phyloP scores from a whole-genome alignment of 1,140 invertebrate species.

The Papilio machaon region DNA sequence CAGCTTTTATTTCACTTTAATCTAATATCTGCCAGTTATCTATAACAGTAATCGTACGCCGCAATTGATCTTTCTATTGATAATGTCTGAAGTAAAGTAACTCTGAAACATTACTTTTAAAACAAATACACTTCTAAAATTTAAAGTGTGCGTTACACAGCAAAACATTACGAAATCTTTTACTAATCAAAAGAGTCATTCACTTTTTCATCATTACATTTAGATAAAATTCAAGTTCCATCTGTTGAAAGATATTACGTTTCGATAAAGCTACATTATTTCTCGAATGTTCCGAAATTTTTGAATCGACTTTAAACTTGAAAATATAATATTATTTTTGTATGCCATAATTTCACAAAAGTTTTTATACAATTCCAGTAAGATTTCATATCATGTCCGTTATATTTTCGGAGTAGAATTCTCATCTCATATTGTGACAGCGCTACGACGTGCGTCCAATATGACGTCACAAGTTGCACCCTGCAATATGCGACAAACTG shows the following conservation, averaged over 20 bases:
- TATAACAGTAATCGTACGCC: neutral
- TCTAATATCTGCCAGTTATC: neutral
- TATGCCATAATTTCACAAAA: neutral
- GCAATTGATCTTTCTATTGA: neutral
- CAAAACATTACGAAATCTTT: too few species aligned
- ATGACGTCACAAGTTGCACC: neutral
- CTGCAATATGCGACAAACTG: neutral
- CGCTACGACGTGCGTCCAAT: neutral
- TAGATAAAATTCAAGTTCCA: too few species aligned
- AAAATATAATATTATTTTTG: neutral
- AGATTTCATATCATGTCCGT: constrained; percentile 7
- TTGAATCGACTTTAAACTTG: neutral
- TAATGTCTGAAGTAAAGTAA: neutral
- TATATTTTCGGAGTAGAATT: constrained; percentile 10
- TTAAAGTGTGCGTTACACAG: neutral
- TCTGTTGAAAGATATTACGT: too few species aligned
- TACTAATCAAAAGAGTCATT: too few species aligned
- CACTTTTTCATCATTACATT: too few species aligned
- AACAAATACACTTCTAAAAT: neutral
- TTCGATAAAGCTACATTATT: neutral
- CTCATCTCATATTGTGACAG: constrained; percentile 3
- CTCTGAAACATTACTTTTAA: neutral
- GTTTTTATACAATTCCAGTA: neutral
- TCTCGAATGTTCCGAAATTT: neutral
- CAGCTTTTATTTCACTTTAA: neutral